Percentiles rank a stretch among this genome's conserved stretches.
Evolutionary conservation across 2,888 invertebrate species (phyloP).

Genomic region (Frankliniella intonsa): DNA sequence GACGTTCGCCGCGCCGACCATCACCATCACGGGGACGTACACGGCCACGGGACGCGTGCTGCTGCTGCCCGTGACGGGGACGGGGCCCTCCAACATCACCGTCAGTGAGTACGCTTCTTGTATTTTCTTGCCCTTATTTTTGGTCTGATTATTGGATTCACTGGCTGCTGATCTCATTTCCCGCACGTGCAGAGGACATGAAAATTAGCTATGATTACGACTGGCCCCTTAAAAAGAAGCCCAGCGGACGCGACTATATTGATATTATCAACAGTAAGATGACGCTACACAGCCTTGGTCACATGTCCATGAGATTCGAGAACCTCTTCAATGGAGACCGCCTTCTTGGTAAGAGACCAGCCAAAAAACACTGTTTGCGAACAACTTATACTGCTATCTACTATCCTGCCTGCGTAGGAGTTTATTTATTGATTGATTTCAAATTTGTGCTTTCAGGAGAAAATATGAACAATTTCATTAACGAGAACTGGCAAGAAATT

Average conservation of each 20-base stretch:
- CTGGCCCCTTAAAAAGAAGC: constrained; percentile 38
- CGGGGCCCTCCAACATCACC: constrained; percentile 30
- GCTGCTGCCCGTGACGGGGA: constrained; percentile 31
- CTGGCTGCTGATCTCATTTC: not conserved
- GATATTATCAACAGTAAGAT: constrained; percentile 39
- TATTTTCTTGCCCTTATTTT: not conserved
- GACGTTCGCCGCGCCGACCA: not conserved
- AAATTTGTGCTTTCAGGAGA: constrained; percentile 41
- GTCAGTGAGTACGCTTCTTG: constrained; percentile 25
- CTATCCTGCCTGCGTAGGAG: too few relatives aligned
- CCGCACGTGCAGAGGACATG: constrained; percentile 38
- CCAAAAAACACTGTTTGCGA: not conserved
- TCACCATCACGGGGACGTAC: constrained; percentile 22
- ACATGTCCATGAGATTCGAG: constrained; percentile 39
- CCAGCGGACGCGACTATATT: constrained; percentile 40
- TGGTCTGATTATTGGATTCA: not conserved
- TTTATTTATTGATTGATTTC: not conserved
- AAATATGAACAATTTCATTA: constrained; percentile 49
- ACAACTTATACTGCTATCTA: too few relatives aligned
- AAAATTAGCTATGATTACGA: constrained; percentile 41
- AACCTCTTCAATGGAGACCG: constrained; percentile 41
- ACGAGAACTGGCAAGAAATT: constrained; percentile 50
- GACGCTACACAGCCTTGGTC: constrained; percentile 38
- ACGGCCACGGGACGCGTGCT: constrained; percentile 28
- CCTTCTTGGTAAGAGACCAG: constrained; percentile 38